Evolutionary conservation across 1,140 invertebrate species (phyloP).

Genomic region (Dendrolimus kikuchii): DNA sequence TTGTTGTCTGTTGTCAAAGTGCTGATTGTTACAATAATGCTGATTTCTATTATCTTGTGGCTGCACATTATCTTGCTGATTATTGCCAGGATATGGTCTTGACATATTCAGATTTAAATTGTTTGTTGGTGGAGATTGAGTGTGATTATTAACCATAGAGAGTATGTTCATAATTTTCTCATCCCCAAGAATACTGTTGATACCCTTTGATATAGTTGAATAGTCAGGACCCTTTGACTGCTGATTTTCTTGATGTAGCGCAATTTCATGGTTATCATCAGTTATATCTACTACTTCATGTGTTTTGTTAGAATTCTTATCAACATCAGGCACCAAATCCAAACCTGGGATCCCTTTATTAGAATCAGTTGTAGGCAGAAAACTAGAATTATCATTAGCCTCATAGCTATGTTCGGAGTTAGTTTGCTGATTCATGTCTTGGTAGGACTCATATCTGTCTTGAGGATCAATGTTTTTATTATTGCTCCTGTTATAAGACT

Average conservation of each 20-base stretch:
- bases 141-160: conserved; percentile 56
- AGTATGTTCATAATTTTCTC: conserved; percentile 74
- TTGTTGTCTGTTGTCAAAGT: conserved; percentile 18
- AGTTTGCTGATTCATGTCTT: conserved; percentile 10
- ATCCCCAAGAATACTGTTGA: conserved; percentile 75
- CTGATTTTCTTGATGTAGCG: neutral
- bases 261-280: conserved; percentile 26
- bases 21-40: conserved; percentile 24
- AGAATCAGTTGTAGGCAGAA: conserved; percentile 36
- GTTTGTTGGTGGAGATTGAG: conserved; percentile 11
- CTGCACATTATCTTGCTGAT: conserved; percentile 17
- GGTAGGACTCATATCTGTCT: conserved; percentile 39
- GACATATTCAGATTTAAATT: conserved; percentile 9
- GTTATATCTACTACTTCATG: conserved; percentile 54
- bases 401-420: neutral
- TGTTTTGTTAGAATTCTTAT: conserved; percentile 27
- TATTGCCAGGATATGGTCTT: conserved; percentile 8
- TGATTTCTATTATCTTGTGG: conserved; percentile 33
- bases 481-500: conserved; percentile 30
- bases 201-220: conserved; percentile 73
- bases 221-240: conserved; percentile 60
- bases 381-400: conserved; percentile 22
- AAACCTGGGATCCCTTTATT: conserved; percentile 76
- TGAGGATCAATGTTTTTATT: conserved; percentile 28
- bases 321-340: conserved; percentile 73